These are phyloP conservation scores for Apodemia hepburni DNA, from an alignment of 2,888 invertebrate species.

Conservation along the genomic window DNA sequence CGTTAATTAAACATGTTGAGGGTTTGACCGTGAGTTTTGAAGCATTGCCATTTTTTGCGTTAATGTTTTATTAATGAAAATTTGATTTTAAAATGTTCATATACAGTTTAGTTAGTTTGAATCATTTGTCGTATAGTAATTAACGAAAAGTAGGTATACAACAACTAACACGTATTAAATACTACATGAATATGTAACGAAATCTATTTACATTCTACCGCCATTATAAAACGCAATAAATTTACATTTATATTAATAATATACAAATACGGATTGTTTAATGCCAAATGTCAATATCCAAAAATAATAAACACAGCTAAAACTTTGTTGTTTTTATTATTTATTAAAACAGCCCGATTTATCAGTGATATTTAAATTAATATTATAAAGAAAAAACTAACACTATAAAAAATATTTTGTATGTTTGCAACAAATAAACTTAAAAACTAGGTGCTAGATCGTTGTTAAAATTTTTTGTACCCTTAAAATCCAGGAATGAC, in stretches of 20 bases:
- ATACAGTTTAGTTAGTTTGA: constrained; percentile 41
- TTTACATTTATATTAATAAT: constrained; percentile 14
- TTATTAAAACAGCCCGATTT: too few relatives aligned
- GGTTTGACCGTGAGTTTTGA: constrained; percentile 74
- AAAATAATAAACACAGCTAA: background rate
- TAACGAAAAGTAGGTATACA: constrained; percentile 42
- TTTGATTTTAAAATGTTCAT: constrained; percentile 64
- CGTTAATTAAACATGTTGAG: constrained; percentile 70
- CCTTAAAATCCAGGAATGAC: too few relatives aligned
- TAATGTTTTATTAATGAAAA: constrained; percentile 76
- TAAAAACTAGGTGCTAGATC: too few relatives aligned
- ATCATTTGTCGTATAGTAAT: constrained; percentile 53
- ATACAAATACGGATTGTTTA: constrained; percentile 1
- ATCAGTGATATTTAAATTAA: too few relatives aligned
- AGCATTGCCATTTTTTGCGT: constrained; percentile 70
- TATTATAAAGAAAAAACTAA: too few relatives aligned
- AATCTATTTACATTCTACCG: constrained; percentile 45
- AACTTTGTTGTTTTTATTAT: too few relatives aligned
- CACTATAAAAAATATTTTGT: too few relatives aligned
- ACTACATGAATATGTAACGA: constrained; percentile 56
- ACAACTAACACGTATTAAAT: constrained; percentile 52
- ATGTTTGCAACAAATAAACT: too few relatives aligned
- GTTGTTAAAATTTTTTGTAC: too few relatives aligned
- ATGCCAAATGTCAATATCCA: background rate
- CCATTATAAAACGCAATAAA: constrained; percentile 44